A percentile compares a stretch with the other conserved stretches of the same genome.
phyloP scores from a whole-genome alignment of 2,797 vertebrate genomes.

The Megalops cyprinoides region DNA sequence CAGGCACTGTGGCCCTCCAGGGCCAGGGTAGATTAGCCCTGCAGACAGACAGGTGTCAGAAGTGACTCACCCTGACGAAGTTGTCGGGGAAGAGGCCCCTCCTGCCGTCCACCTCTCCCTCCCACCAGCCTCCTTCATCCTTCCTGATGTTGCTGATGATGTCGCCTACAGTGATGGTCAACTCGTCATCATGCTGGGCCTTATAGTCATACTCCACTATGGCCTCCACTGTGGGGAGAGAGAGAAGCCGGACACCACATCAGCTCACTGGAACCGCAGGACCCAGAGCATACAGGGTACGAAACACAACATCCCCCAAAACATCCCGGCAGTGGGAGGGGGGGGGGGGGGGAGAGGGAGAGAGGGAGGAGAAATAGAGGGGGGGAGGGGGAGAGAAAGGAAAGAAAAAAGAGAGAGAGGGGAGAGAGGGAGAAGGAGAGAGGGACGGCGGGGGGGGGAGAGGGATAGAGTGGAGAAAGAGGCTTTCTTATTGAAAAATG shows the following conservation, averaged over 20 bases:
- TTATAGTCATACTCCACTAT: conserved; percentile 99
- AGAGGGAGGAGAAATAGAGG: not conserved
- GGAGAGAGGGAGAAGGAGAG: conserved; percentile 11
- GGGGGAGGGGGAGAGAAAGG: conserved; percentile 17
- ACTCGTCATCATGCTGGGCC: conserved; percentile 97
- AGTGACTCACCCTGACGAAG: conserved; percentile 94
- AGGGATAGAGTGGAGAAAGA: too few species aligned
- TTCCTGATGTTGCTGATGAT: conserved; percentile 96
- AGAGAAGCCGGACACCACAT: conserved; percentile 19
- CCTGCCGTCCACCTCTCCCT: conserved; percentile 94
- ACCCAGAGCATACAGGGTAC: not conserved
- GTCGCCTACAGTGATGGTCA: conserved; percentile 94
- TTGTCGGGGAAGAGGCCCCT: conserved; percentile 98
- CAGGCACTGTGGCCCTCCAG: not conserved
- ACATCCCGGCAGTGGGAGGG: not conserved
- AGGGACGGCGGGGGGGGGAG: not conserved
- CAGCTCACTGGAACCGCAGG: too few species aligned
- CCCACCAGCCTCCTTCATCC: conserved; percentile 98
- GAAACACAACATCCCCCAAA: not conserved
- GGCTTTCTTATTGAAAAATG: too few species aligned
- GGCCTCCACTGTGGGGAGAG: conserved; percentile 86
- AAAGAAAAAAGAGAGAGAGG: conserved; percentile 1
- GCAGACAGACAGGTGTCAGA: not conserved
- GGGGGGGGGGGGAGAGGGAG: not conserved
- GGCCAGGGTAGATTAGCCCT: not conserved